These are phyloP conservation scores for Dexiosoma caninum DNA, from an alignment of 2,888 invertebrate genomes.

Conservation along the genomic window DNA sequence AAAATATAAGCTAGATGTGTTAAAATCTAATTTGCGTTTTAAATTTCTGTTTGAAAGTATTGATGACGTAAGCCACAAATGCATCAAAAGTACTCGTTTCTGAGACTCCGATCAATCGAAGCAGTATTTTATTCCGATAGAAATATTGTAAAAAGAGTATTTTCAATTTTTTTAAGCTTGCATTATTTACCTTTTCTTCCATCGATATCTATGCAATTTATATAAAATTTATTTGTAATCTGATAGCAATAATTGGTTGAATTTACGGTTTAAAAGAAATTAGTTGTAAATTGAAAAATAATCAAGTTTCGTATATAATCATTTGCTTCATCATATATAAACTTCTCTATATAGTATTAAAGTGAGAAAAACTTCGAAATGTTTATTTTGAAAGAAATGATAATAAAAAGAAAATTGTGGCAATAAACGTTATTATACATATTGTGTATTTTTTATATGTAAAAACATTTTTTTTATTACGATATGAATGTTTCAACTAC, in stretches of 20 bases:
- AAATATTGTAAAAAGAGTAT: too few relatives aligned
- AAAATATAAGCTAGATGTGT: too few relatives aligned
- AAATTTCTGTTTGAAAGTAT: too few relatives aligned
- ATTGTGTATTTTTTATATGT: not conserved
- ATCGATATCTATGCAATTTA: too few relatives aligned
- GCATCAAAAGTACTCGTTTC: too few relatives aligned
- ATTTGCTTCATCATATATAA: constrained; percentile 1
- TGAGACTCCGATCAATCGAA: too few relatives aligned
- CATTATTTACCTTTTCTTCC: too few relatives aligned
- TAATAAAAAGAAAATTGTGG: constrained; percentile 23
- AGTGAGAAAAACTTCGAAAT: not conserved
- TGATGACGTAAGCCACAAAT: too few relatives aligned
- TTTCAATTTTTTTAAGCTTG: too few relatives aligned
- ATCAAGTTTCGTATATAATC: constrained; percentile 9
- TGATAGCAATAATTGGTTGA: constrained; percentile 26
- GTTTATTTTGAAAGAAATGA: not conserved
- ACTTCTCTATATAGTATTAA: not conserved
- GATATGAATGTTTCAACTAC: not conserved
- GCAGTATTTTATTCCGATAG: too few relatives aligned
- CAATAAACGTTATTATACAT: constrained; percentile 31
- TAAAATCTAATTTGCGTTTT: too few relatives aligned
- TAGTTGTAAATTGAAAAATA: constrained; percentile 17
- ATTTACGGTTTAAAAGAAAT: constrained; percentile 23
- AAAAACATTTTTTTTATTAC: not conserved
- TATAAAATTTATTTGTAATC: too few relatives aligned